These are phyloP conservation scores for Mesorhabditis spiculigera DNA, from an alignment of 2,888 invertebrate genomes.

Conservation along the genomic window DNA sequence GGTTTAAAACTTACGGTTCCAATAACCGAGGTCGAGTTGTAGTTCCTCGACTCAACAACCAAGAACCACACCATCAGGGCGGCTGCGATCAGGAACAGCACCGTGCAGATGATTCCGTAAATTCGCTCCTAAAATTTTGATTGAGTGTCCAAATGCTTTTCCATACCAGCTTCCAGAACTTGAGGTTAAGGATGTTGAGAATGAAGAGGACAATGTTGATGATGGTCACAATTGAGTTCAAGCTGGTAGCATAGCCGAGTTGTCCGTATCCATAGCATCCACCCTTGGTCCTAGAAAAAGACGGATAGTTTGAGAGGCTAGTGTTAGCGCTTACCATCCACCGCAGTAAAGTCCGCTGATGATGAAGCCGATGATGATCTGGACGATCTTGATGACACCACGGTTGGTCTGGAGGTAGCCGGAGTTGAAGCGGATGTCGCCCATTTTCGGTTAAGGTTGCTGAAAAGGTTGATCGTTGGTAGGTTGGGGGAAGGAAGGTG, in stretches of 20 bases:
- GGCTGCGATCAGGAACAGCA: conserved; percentile 12
- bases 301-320: background rate
- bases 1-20: background rate
- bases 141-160: background rate
- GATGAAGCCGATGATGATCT: conserved; percentile 37
- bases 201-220: conserved; percentile 14
- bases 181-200: background rate
- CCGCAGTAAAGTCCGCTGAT: conserved; percentile 12
- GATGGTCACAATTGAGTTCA: conserved; percentile 12
- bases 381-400: conserved; percentile 42
- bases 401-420: conserved; percentile 45
- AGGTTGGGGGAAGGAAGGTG: background rate
- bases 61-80: conserved; percentile 12
- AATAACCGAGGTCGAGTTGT: background rate
- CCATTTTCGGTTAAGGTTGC: conserved; percentile 22
- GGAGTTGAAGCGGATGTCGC: conserved; percentile 39
- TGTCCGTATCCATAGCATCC: conserved; percentile 9
- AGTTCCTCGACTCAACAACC: background rate
- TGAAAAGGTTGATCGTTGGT: conserved; percentile 3
- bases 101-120: conserved; percentile 6
- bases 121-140: conserved; percentile 7
- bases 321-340: conserved; percentile 36
- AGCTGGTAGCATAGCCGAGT: conserved; percentile 9
- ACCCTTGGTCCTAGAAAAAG: background rate
- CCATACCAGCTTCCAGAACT: background rate